Evolutionary conservation across 2,888 invertebrate genomes (phyloP).

Genomic region (Vesta saturnalis): DNA sequence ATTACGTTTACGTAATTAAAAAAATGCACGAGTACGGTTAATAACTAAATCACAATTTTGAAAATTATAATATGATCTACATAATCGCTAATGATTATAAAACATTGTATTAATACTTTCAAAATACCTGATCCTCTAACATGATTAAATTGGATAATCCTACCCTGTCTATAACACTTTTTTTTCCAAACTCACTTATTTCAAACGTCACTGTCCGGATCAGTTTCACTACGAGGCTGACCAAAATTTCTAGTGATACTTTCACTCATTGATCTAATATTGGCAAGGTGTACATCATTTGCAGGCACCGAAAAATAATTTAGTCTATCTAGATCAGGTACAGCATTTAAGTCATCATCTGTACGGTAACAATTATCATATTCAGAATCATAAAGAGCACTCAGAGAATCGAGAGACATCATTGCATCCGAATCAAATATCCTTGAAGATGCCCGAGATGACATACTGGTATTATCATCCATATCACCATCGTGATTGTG

Average conservation of each 20-base stretch:
- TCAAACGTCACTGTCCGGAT: conserved; percentile 74
- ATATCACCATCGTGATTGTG: conserved; percentile 65
- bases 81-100: conserved; percentile 13
- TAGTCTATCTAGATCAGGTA: conserved; percentile 61
- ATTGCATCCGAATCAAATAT: conserved; percentile 81
- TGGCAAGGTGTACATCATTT: conserved; percentile 73
- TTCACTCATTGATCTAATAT: conserved; percentile 79
- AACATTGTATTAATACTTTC: conserved; percentile 22
- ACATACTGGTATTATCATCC: conserved; percentile 79
- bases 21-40: conserved; percentile 15
- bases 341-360: conserved; percentile 62
- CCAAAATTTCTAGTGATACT: conserved; percentile 82
- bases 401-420: conserved; percentile 81
- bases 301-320: conserved; percentile 63
- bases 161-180: conserved; percentile 25
- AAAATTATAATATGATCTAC: conserved; percentile 14
- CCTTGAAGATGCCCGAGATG: conserved; percentile 84
- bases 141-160: conserved; percentile 20
- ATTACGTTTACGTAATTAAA: conserved; percentile 11
- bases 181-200: conserved; percentile 12
- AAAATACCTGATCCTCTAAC: conserved; percentile 15
- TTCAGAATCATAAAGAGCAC: conserved; percentile 84
- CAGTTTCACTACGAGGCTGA: conserved; percentile 72
- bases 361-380: conserved; percentile 72
- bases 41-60: conserved; percentile 17